These are phyloP conservation scores for Ochropacha duplaris DNA, from an alignment of 2,888 invertebrate species.

Conservation along the genomic window DNA sequence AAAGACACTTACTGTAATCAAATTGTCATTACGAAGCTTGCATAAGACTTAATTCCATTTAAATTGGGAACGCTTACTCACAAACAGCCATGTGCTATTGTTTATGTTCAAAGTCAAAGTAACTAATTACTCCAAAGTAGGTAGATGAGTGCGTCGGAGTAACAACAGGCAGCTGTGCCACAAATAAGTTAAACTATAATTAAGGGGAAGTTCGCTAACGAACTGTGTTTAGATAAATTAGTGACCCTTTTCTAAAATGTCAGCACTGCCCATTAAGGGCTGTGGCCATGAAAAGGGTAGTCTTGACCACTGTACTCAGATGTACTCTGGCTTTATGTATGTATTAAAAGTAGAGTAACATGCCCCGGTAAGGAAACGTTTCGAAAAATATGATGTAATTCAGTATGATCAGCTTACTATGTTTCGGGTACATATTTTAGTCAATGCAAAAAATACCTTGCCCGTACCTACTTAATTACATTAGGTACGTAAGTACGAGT, in stretches of 20 bases:
- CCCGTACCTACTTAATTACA: neutral
- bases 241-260: conserved; percentile 79
- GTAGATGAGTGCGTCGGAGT: conserved; percentile 32
- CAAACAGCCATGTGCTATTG: conserved; percentile 17
- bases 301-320: conserved; percentile 41
- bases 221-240: conserved; percentile 77
- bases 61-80: conserved; percentile 13
- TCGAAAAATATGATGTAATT: neutral
- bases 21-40: neutral
- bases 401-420: neutral
- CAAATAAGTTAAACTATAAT: conserved; percentile 80
- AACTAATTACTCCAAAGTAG: conserved; percentile 34
- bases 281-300: conserved; percentile 64
- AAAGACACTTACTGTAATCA: neutral
- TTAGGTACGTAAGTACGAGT: neutral
- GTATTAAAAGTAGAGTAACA: conserved; percentile 55
- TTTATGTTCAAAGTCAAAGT: conserved; percentile 12
- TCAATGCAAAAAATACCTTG: too few relatives aligned
- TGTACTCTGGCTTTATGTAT: conserved; percentile 51
- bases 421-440: neutral
- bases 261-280: conserved; percentile 66
- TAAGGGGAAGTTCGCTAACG: conserved; percentile 58
- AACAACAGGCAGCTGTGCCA: conserved; percentile 55
- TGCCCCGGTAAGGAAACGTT: conserved; percentile 16
- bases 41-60: neutral